Evolutionary conservation across 2,113 vertebrate species (phyloP), one percentile per base, ranked within the genome.

Genomic region (Halcyon senegalensis): DNA sequence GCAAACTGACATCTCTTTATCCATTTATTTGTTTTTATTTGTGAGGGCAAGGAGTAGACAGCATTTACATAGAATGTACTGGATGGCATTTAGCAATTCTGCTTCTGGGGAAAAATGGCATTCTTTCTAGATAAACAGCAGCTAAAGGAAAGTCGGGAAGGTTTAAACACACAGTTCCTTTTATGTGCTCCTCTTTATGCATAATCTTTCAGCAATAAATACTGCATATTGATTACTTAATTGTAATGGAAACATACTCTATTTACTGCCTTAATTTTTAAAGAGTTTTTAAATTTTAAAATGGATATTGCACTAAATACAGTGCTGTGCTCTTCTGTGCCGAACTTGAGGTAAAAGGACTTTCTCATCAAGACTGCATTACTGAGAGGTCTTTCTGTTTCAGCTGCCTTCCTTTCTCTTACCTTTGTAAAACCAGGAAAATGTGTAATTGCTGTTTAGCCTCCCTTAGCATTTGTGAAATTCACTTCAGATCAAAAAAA

Each of bases 201-300:
- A 39, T 95, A 89, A 84, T 76, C 79, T 94, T 81, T 66, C 82
- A 87, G 93, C 93, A 97, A 94, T 97, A 97, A 97, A 97, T 97
- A 95, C 69, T 92, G 69, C 60, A 41, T 97, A 98, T 98, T 97
- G 97, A 98, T 98, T 97, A 93, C 94, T 98, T 98, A 96, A 97
- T 98, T 97, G 91, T 96, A 97, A 90, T 96, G 97, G 96, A 97
- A 97, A 92, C 82, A 75, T 95, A 78, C 84, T 68, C 94, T 97
- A 94, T 97, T 97, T 94, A 89, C 83, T 94, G 86, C 92, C 97
- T 98, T 97, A 91, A 98, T 98, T 98, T 98, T 98, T 92, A 97
- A 98, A 96, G 92, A 93, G 92, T 91, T 98, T 97, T 97, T 97
- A 94, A 93, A 97, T 97, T 98, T 98, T 94, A 96, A 97, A 97